Percentiles rank a stretch among this genome's conserved stretches.
phyloP scores from a whole-genome alignment of 2,113 vertebrate genomes.

The Mesitornis unicolor region DNA sequence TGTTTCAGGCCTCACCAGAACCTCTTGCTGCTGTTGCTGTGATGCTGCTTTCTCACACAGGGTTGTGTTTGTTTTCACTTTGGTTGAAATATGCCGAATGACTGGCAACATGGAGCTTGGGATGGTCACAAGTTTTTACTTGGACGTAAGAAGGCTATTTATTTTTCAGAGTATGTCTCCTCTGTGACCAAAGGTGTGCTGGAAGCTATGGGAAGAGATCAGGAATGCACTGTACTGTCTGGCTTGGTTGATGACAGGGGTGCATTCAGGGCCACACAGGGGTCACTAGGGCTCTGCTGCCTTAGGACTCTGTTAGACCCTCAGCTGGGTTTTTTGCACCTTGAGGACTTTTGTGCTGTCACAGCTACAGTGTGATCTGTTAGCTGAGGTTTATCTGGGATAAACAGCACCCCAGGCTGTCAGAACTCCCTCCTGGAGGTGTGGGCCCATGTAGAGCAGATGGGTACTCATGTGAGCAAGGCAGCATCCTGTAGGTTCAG shows the following conservation, averaged over 20 bases:
- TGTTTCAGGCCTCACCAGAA: rapidly evolving
- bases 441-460: not conserved
- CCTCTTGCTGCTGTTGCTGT: not conserved
- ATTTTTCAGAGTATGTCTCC: not conserved
- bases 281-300: not conserved
- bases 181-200: not conserved
- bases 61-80: not conserved
- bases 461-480: rapidly evolving
- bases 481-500: not conserved
- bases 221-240: not conserved
- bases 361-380: rapidly evolving
- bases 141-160: not conserved
- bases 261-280: not conserved
- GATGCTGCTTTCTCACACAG: not conserved
- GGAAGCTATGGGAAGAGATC: not conserved
- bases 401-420: not conserved
- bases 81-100: not conserved
- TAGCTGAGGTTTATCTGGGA: no score
- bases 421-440: not conserved
- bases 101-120: not conserved
- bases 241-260: not conserved
- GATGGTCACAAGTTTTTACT: not conserved
- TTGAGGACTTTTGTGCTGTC: not conserved
- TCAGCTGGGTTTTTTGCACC: not conserved
- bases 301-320: not conserved